A percentile compares a stretch with the other conserved stretches of the same genome.
Conservation (phyloP, 1,140 invertebrate genomes). For the Pseudomyrmex sp. region DNA sequence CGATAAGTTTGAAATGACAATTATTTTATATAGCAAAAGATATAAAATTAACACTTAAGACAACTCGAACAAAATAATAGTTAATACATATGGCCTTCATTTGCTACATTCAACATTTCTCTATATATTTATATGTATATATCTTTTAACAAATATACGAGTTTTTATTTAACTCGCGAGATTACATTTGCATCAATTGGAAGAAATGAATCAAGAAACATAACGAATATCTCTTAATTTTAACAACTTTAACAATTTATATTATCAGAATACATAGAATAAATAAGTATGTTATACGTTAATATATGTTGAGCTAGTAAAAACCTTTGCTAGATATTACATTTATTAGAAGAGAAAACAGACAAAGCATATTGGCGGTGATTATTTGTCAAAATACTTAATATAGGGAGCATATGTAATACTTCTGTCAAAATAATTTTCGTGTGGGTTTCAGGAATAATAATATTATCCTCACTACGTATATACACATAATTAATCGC, state of each 20-base stretch:
- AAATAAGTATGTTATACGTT: conserved; percentile 13
- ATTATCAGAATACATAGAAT: conserved; percentile 17
- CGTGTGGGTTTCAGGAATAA: neutral
- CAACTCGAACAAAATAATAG: neutral
- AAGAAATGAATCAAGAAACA: conserved; percentile 1
- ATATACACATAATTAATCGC: too few relatives aligned
- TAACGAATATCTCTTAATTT: neutral
- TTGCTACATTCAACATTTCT: too few relatives aligned
- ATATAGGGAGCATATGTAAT: neutral
- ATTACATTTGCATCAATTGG: neutral
- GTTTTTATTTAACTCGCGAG: too few relatives aligned
- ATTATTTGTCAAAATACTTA: neutral
- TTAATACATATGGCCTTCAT: too few relatives aligned
- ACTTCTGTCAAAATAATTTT: conserved; percentile 26
- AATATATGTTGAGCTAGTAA: neutral
- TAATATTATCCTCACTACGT: too few relatives aligned
- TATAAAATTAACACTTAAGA: neutral
- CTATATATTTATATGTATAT: too few relatives aligned
- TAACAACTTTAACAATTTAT: conserved; percentile 39
- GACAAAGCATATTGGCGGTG: neutral
- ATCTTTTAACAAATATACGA: too few relatives aligned
- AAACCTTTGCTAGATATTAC: neutral
- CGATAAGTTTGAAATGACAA: too few relatives aligned
- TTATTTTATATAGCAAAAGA: too few relatives aligned
- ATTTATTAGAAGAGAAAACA: conserved; percentile 27